Conservation (phyloP, 2,113 vertebrate genomes). For the Syngnathoides biaculeatus region DNA sequence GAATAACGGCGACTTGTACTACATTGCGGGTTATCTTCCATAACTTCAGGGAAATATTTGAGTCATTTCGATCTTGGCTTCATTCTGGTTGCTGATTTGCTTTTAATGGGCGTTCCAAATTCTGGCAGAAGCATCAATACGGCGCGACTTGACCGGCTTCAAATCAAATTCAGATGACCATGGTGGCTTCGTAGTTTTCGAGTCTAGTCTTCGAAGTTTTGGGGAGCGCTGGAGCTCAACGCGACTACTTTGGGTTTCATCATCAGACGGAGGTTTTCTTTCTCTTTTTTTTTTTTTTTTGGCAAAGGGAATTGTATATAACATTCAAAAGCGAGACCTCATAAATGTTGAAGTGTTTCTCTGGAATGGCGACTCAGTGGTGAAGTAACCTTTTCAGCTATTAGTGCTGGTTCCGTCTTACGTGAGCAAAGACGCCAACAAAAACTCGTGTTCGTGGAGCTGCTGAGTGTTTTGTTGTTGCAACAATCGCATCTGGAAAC, state of each 20-base stretch:
- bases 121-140: slow-evolving; percentile 8
- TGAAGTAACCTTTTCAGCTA: not conserved
- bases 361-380: not conserved
- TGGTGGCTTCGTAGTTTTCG: no score
- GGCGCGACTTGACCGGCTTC: not conserved
- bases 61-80: slow-evolving; percentile 7
- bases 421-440: not conserved
- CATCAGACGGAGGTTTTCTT: not conserved
- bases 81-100: not conserved
- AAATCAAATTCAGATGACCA: not conserved
- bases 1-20: slow-evolving; percentile 47
- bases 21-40: slow-evolving; percentile 14
- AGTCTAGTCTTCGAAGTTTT: no score
- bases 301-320: not conserved
- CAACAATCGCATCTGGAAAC: not conserved
- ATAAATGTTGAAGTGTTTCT: slow-evolving; percentile 1
- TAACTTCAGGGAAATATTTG: slow-evolving; percentile 25
- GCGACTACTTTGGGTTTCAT: not conserved
- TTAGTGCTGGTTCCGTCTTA: not conserved
- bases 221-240: not conserved
- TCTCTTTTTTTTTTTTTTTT: not conserved
- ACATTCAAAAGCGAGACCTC: not conserved
- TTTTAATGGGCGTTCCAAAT: slow-evolving; percentile 9
- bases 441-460: not conserved
- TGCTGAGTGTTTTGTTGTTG: not conserved